Percentiles rank a stretch among this genome's conserved stretches.
phyloP scores from a whole-genome alignment of 2,113 vertebrate genomes.

The Eublepharis macularius region DNA sequence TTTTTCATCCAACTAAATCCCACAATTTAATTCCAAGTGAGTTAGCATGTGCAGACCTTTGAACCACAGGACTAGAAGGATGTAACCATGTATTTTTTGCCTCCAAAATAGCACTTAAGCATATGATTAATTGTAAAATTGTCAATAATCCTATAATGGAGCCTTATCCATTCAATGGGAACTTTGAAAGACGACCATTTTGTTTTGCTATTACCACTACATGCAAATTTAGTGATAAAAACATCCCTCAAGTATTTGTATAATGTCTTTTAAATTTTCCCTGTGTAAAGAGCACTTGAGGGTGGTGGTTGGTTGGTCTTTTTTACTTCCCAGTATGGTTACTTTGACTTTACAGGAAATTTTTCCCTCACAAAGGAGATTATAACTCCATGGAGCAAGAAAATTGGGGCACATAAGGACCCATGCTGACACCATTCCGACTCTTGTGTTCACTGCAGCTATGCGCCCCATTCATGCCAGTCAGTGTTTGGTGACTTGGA shows the following conservation, averaged over 20 bases:
- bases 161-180: background rate
- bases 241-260: background rate
- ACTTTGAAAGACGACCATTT: background rate
- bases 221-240: background rate
- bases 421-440: background rate
- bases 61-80: constrained; percentile 8
- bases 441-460: background rate
- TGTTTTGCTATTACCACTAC: background rate
- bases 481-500: background rate
- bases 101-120: background rate
- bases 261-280: background rate
- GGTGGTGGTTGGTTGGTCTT: background rate
- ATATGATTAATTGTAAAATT: background rate
- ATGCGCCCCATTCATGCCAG: no score
- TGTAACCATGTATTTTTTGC: background rate
- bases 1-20: background rate
- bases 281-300: no score
- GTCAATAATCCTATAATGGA: background rate
- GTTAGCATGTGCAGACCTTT: background rate
- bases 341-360: background rate
- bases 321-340: background rate
- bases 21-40: background rate
- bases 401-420: background rate
- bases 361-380: background rate
- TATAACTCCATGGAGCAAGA: background rate